Conservation (phyloP, 1,140 invertebrate genomes). For the Euwallacea fornicatus region DNA sequence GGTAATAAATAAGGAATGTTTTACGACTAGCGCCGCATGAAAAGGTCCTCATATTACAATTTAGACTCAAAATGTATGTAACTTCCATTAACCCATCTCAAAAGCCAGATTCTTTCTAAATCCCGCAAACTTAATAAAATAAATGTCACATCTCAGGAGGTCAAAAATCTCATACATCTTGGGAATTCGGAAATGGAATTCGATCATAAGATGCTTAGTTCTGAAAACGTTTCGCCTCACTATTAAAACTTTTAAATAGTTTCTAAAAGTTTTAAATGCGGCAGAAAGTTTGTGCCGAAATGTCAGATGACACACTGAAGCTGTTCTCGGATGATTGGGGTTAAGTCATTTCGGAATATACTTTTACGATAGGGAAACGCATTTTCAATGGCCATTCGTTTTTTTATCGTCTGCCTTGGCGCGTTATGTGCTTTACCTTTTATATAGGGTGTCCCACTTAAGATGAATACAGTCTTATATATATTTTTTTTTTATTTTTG, state of each 20-base stretch:
- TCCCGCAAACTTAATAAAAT: conserved; percentile 6
- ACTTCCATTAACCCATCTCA: neutral
- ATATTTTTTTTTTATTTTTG: no score
- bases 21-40: neutral
- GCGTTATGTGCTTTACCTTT: no score
- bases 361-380: no score
- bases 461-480: no score
- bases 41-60: neutral
- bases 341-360: no score
- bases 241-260: conserved; percentile 36
- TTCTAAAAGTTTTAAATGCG: conserved; percentile 30
- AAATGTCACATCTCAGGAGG: conserved; percentile 4
- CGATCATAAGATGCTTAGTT: conserved; percentile 28
- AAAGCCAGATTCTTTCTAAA: no score
- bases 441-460: no score
- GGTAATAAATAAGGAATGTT: conserved; percentile 1
- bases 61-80: neutral
- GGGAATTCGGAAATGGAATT: conserved; percentile 19
- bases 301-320: conserved; percentile 14
- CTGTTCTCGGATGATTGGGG: no score
- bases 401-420: no score
- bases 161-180: conserved; percentile 9
- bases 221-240: conserved; percentile 18
- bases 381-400: no score
- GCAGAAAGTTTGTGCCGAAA: conserved; percentile 10